Evolutionary conservation across 2,113 vertebrate genomes (phyloP), one percentile per base, ranked within the genome.

Genomic region (Cyanoramphus novaezelandiae): DNA sequence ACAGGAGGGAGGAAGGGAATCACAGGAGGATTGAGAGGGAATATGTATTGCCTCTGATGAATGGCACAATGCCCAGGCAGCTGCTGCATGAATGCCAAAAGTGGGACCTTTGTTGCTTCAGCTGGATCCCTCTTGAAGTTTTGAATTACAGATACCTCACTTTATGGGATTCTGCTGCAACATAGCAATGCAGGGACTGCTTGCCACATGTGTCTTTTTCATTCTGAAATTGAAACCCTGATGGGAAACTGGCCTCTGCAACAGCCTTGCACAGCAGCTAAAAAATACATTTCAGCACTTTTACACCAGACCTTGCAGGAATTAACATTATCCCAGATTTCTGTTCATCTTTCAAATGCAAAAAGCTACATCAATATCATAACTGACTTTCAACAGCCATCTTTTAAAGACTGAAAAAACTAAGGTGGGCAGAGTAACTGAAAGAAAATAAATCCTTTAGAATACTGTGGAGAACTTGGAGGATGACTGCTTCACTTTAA

Each of bases 61-160:
- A 94, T 95, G 93, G 94, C 95, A 92, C 76, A 64, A 35, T 88
- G 95, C 96, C 96, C 82, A 95, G 82, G 79, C 96, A 97, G 95
- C 96, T 97, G 95, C 88, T 95, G 79, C 47, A 11, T 4, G 7
- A 96, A 94, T 94, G 90, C 94, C 93, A 93, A 43, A 95, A 96
- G 90, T 68, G 50, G 76, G 94, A 93, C 82, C 92, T 90, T 78
- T 31, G 7, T 76, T 92, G 90, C 94, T 95, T 93, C 93, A 96
- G 89, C 90, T 88, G 87, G 93, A 90, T 92, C 93, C 39, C 68
- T 91, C 85, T 5, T 39, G 43, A 86, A 77, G 95, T 91, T 86
- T 95, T 74, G 82, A 90, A 90, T 97, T 97, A 97, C 96, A 96
- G 87, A 95, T 88, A 92, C 71, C 79, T 95, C 75, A 43, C n/a